Evolutionary conservation across 2,113 vertebrate species (phyloP).

Genomic region (Urocynchramus pylzowi): DNA sequence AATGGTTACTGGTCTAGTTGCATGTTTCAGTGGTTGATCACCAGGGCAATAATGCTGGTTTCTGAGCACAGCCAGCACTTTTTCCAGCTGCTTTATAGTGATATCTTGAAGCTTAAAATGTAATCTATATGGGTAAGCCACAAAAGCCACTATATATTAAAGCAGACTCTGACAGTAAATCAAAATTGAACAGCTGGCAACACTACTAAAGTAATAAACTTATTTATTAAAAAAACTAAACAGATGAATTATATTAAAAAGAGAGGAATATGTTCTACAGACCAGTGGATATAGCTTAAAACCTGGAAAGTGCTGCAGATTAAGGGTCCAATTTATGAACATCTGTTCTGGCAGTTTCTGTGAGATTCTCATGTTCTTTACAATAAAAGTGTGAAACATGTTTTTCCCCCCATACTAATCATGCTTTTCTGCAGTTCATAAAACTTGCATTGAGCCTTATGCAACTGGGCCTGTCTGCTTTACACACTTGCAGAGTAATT

Average conservation of each 20-base stretch:
- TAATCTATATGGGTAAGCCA: conserved; percentile 68
- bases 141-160: conserved; percentile 72
- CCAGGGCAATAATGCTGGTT: conserved; percentile 42
- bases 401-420: background rate
- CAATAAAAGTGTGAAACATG: conserved; percentile 59
- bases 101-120: conserved; percentile 71
- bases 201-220: conserved; percentile 59
- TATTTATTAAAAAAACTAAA: conserved; percentile 70
- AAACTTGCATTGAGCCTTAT: conserved; percentile 33
- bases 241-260: conserved; percentile 68
- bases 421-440: conserved; percentile 69
- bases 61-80: conserved; percentile 60
- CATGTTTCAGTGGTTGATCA: conserved; percentile 42
- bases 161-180: conserved; percentile 66
- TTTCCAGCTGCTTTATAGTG: conserved; percentile 69
- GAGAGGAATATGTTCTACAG: conserved; percentile 49
- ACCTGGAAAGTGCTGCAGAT: conserved; percentile 67
- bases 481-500: conserved; percentile 52
- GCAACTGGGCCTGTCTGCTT: conserved; percentile 29
- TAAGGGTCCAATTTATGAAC: conserved; percentile 61
- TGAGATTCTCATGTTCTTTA: conserved; percentile 57
- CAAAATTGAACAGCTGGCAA: conserved; percentile 67
- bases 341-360: conserved; percentile 65
- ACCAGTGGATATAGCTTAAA: conserved; percentile 55
- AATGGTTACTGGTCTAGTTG: conserved; percentile 28